These are phyloP conservation scores for Andinoacara biseriatus DNA, from an alignment of 2,113 vertebrate species.

Conservation along the genomic window DNA sequence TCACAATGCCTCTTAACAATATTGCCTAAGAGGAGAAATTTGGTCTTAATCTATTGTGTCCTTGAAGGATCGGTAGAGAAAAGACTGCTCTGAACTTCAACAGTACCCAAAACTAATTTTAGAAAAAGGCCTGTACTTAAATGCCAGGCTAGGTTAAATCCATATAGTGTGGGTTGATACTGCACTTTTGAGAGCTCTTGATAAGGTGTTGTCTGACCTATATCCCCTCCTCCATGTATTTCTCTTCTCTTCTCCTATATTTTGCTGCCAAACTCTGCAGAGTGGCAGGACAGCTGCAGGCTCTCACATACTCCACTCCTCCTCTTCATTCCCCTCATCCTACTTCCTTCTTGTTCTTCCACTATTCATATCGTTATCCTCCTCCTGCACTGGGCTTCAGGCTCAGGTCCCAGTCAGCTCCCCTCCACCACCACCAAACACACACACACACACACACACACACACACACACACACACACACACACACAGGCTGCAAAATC, in stretches of 20 bases:
- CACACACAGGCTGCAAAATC: constrained; percentile 20
- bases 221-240: constrained; percentile 51
- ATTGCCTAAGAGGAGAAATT: background rate
- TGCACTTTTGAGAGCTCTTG: constrained; percentile 33
- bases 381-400: constrained; percentile 51
- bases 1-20: background rate
- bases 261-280: constrained; percentile 67
- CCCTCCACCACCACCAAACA: background rate
- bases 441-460: background rate
- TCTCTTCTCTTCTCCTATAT: constrained; percentile 49
- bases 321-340: constrained; percentile 51
- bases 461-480: too few species aligned
- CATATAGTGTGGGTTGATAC: constrained; percentile 48
- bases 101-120: constrained; percentile 37
- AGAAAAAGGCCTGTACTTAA: constrained; percentile 21
- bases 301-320: constrained; percentile 55
- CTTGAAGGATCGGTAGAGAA: background rate
- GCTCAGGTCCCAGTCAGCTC: constrained; percentile 63
- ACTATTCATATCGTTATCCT: constrained; percentile 61
- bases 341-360: constrained; percentile 51
- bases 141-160: constrained; percentile 44
- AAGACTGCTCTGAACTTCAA: background rate
- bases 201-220: constrained; percentile 66
- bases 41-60: background rate
- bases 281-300: constrained; percentile 74